Conservation (phyloP, 2,113 vertebrate species). For the Urocolius indicus region DNA sequence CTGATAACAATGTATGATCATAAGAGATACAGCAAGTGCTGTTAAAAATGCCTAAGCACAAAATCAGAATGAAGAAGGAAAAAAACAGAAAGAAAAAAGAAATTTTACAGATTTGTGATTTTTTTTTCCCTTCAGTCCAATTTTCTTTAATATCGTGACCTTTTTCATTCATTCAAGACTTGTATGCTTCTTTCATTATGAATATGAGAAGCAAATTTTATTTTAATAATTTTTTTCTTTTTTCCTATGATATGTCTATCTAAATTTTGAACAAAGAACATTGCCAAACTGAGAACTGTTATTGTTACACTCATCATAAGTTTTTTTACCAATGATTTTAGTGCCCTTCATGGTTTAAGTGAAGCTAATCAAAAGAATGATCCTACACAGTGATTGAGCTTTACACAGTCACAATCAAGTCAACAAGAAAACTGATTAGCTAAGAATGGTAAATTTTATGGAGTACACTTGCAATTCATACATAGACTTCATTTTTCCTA, state of each 20-base stretch:
- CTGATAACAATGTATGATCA: not conserved
- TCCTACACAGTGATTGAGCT: not conserved
- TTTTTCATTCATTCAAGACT: not conserved
- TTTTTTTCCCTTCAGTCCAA: not conserved
- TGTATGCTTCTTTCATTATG: not conserved
- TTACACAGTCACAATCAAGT: slow-evolving; percentile 8
- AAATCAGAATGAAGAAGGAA: not conserved
- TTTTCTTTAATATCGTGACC: not conserved
- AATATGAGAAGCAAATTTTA: not conserved
- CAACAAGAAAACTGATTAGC: slow-evolving; percentile 26
- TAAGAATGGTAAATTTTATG: not conserved
- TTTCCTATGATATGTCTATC: not conserved
- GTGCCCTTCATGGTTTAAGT: not conserved
- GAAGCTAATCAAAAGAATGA: not conserved
- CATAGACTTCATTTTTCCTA: not conserved
- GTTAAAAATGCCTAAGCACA: not conserved
- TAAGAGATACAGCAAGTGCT: not conserved
- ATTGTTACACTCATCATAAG: not conserved
- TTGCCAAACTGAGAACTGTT: not conserved
- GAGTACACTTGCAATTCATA: not conserved
- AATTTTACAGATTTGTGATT: not conserved
- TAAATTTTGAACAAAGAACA: not conserved
- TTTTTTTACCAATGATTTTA: not conserved
- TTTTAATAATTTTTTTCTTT: not conserved
- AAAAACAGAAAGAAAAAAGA: not conserved